phyloP scores from a whole-genome alignment of 2,797 vertebrate species.

The Ctenopoma kingsleyae region DNA sequence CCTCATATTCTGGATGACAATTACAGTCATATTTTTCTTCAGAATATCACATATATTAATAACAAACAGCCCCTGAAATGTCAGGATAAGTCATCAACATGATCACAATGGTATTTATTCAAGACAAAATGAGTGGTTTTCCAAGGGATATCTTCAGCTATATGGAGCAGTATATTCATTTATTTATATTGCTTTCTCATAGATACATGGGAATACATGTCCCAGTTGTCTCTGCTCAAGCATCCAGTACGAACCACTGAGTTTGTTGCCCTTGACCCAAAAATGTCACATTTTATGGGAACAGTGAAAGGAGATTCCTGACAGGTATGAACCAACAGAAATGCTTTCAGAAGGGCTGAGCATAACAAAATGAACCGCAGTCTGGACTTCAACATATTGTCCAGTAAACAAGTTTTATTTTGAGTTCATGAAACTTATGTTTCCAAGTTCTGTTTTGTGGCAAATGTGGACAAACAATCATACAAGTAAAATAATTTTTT shows the following conservation, averaged over 20 bases:
- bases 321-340: constrained; percentile 7
- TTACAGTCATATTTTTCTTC: background rate
- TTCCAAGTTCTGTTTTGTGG: constrained; percentile 5
- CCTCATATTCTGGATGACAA: background rate
- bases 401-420: background rate
- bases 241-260: background rate
- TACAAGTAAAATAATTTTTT: background rate
- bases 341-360: background rate
- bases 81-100: too few relatives aligned
- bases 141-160: too few relatives aligned
- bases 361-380: background rate
- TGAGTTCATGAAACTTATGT: too few relatives aligned
- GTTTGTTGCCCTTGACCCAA: background rate
- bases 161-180: too few relatives aligned
- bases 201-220: too few relatives aligned
- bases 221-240: background rate
- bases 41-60: background rate
- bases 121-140: background rate
- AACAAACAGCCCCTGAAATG: too few relatives aligned
- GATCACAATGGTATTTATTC: background rate
- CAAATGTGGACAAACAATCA: background rate
- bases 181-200: too few relatives aligned
- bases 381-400: background rate
- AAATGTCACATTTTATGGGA: background rate
- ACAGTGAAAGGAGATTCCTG: background rate